Evolutionary conservation across 2,113 vertebrate genomes (phyloP).

Genomic region (Lanius collurio): DNA sequence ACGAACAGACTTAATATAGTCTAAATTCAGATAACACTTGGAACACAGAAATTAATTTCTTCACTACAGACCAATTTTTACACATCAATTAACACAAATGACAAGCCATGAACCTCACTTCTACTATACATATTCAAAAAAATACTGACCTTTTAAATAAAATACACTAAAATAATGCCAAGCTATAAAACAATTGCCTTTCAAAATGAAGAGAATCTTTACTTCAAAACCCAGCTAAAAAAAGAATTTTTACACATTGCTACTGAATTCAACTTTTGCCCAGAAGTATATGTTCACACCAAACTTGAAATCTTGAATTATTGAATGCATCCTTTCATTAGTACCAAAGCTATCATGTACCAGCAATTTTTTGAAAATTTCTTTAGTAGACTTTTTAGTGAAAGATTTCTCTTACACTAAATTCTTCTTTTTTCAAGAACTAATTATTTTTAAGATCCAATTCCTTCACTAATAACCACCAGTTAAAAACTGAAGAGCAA

Average conservation of each 20-base stretch:
- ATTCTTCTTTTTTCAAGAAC: neutral
- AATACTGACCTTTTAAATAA: neutral
- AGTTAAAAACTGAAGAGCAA: neutral
- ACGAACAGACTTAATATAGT: neutral
- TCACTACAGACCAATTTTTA: neutral
- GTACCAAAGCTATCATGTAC: neutral
- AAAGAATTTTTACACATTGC: neutral
- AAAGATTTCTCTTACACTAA: neutral
- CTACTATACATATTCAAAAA: neutral
- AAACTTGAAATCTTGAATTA: neutral
- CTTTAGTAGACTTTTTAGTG: neutral
- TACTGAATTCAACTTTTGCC: neutral
- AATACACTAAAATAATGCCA: neutral
- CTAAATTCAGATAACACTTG: neutral
- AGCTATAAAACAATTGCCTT: neutral
- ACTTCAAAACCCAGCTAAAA: neutral
- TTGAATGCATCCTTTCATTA: neutral
- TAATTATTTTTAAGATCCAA: neutral
- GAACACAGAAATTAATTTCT: neutral
- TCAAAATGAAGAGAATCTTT: neutral
- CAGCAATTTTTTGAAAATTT: neutral
- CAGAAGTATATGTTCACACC: neutral
- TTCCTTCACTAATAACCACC: neutral
- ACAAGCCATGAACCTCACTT: neutral
- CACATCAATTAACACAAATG: neutral